Base-by-base conservation (phyloP, 1,140 invertebrate genomes). In the Drosophila ercepeae region DNA sequence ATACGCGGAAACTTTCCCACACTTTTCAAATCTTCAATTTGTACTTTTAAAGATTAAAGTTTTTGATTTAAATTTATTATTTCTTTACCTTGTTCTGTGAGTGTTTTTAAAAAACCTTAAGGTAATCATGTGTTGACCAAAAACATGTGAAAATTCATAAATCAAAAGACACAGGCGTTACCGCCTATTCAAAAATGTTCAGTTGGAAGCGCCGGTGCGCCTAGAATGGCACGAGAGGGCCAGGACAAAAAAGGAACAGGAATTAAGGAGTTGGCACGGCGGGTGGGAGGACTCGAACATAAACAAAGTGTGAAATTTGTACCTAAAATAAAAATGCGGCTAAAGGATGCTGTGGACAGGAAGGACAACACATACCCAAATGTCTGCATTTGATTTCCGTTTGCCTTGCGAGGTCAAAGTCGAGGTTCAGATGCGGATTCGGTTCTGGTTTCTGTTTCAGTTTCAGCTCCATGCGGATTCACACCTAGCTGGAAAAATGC, bases 301-400 rank as follows among this genome's bases (percentile, higher is more conserved):
- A 81, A 84, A 86, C 76, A 84, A 84, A 86, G 79, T 86, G 81
- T 86, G 76, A 84, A 84, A 84, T 84, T 84, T 79, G 51, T 84
- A 86, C 79, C 81, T 84, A 84, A 84, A 84, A 86, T 84, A 84
- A 84, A 86, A 84, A 73, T 79, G 79, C 75, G 25, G 75, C 50
- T 68, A 77, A 81, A 78, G 69, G 65, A 45, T 55, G n/a, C n/a
- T n/a, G 61, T 41, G 34, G 50, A 50, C 51, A 74, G 50, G 52
- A 78, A 61, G 41, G 3, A 13, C 39, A 53, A 42, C 21, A 25
- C 27, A 21, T 25, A 54, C 21, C 27, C 44, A 39, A 7, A 68
- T 86, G 79, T 84, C 79, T 84, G 79, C 79, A 81, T 84, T 84
- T 84, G 79, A 84, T 84, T 86, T 84, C 76, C 79, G 71, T 75